These are phyloP conservation scores for Drosophila fungiperda DNA, from an alignment of 2,888 invertebrate species.

Conservation along the genomic window DNA sequence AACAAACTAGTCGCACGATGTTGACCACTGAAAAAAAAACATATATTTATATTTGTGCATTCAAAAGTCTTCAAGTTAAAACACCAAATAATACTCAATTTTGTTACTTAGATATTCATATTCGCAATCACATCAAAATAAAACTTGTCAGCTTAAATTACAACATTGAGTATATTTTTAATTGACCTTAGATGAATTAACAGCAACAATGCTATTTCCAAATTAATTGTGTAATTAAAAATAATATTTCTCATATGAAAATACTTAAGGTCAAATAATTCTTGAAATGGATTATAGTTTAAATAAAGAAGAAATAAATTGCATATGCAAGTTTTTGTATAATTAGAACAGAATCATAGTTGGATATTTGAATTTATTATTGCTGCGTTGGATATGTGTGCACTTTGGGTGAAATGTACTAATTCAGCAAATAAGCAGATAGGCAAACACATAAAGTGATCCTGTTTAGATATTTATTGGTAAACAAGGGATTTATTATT, in stretches of 20 bases:
- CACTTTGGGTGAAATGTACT: neutral
- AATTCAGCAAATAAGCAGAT: slow-evolving; percentile 31
- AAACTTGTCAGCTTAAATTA: neutral
- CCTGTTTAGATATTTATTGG: slow-evolving; percentile 67
- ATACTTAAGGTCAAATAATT: neutral
- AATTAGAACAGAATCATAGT: slow-evolving; percentile 9
- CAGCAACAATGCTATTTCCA: neutral
- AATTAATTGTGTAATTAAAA: neutral
- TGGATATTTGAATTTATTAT: neutral
- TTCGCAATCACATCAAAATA: neutral
- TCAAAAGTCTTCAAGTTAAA: neutral
- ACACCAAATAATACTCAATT: neutral
- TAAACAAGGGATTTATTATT: slow-evolving; percentile 78
- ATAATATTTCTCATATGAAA: neutral
- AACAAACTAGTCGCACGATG: neutral
- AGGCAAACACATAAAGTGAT: slow-evolving; percentile 37
- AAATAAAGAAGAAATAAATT: neutral
- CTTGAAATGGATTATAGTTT: neutral
- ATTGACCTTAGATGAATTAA: neutral
- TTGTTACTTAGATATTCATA: neutral
- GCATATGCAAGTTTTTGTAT: neutral
- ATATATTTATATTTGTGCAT: neutral
- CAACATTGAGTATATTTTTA: neutral
- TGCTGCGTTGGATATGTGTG: neutral
- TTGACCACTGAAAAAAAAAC: neutral